Evolutionary conservation across 2,888 invertebrate genomes (phyloP), one percentile per base, ranked within the genome.

Genomic region (Apodemia mormo): DNA sequence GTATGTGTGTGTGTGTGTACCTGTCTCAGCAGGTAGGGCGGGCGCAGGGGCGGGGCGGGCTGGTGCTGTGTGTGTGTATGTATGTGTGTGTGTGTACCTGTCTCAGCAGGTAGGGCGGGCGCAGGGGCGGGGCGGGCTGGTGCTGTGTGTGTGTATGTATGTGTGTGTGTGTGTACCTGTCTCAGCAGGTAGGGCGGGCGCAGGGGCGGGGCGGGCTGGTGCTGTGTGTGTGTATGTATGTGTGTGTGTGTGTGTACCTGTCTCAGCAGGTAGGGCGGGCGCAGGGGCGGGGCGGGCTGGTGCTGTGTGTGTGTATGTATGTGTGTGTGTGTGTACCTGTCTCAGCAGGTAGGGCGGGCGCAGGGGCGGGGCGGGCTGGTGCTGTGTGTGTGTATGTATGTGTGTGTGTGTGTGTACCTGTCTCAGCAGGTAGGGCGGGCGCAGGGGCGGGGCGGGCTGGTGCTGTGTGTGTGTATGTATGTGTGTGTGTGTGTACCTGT

Each of bases 131-230:
- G n/a, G n/a, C n/a, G n/a, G n/a, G n/a, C n/a, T n/a, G n/a, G n/a
- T n/a, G n/a, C n/a, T n/a, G 33, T 33, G 33, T 33, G 33, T 33
- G 33, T 33, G n/a, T n/a, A n/a, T n/a, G n/a, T n/a, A n/a, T n/a
- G 52, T 14, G 52, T 52, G 52, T 52, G 52, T 52, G 5, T n/a
- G 5, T 14, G 2, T 6, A 88, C 89, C 82, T 89, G 89, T 80
- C 89, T 76, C 29, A 86, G 74, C 29, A 88, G 56, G 73, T 84
- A 86, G n/a, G n/a, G n/a, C n/a, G n/a, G n/a, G n/a, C n/a, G n/a
- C n/a, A n/a, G n/a, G n/a, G n/a, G n/a, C n/a, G n/a, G n/a, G n/a
- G n/a, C n/a, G n/a, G n/a, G n/a, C n/a, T n/a, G n/a, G n/a, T n/a
- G n/a, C n/a, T n/a, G n/a, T n/a, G n/a, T n/a, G n/a, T n/a, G n/a